phyloP scores from a whole-genome alignment of 2,888 invertebrate species.

The Cryptocephalus primarius region DNA sequence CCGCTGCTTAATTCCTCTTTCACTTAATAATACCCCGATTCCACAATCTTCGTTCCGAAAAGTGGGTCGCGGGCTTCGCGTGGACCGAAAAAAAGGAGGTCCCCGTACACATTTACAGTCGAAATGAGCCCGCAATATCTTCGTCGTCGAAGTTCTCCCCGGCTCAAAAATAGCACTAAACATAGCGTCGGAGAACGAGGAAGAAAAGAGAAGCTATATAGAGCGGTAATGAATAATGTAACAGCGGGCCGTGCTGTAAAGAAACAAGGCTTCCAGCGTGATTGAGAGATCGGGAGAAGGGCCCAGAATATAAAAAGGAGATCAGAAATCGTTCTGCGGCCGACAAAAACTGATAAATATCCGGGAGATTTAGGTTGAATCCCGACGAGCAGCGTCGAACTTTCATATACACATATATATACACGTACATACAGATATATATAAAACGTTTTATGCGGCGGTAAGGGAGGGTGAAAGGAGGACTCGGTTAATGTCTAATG shows the following conservation, averaged over 20 bases:
- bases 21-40: no score
- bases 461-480: conserved; percentile 6
- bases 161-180: conserved; percentile 24
- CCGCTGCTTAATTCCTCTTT: no score
- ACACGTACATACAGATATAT: no score
- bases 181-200: conserved; percentile 15
- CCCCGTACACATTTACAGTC: conserved; percentile 2
- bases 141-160: conserved; percentile 3
- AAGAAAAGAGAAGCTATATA: conserved; percentile 1
- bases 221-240: conserved; percentile 38
- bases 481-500: conserved; percentile 21
- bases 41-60: no score
- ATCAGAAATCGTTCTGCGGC: conserved; percentile 39
- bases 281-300: conserved; percentile 39
- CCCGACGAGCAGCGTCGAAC: conserved; percentile 13
- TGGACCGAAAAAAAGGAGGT: no score
- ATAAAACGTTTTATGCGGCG: conserved; percentile 16
- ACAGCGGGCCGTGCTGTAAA: conserved; percentile 35
- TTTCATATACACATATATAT: conserved; percentile 9
- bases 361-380: conserved; percentile 32
- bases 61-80: no score
- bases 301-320: conserved; percentile 40
- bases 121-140: conserved; percentile 8
- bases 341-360: conserved; percentile 40
- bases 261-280: conserved; percentile 37